phyloP scores from a whole-genome alignment of 2,113 vertebrate species.

The Furnarius figulus region DNA sequence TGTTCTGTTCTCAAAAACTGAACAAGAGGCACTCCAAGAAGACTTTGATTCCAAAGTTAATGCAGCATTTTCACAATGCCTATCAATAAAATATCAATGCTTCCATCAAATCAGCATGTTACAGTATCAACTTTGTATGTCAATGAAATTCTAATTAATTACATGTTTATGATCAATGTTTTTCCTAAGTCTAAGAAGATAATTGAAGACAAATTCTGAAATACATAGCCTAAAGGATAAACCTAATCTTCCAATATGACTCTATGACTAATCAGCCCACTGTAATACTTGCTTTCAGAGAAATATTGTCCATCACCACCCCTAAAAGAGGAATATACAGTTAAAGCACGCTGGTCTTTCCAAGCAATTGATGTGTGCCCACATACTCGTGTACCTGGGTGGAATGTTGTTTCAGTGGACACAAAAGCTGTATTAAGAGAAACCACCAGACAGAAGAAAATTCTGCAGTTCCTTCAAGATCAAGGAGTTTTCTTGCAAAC shows the following conservation, averaged over 20 bases:
- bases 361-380: background rate
- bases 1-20: background rate
- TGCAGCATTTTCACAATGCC: background rate
- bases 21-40: background rate
- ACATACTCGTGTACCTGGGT: background rate
- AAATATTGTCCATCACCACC: background rate
- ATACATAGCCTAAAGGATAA: background rate
- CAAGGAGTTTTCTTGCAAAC: background rate
- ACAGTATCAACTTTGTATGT: background rate
- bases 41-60: background rate
- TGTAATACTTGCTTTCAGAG: background rate
- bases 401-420: background rate
- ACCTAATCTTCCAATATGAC: background rate
- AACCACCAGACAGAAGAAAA: background rate
- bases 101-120: background rate
- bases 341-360: background rate
- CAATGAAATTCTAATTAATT: background rate
- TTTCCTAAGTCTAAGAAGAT: background rate
- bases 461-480: background rate
- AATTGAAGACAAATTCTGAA: background rate
- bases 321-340: background rate
- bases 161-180: background rate
- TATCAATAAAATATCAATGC: background rate
- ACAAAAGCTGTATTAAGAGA: background rate
- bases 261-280: background rate